Evolutionary conservation across 2,888 invertebrate genomes (phyloP), one percentile per base, ranked within the genome.

Genomic region (Ormyrus thymus): DNA sequence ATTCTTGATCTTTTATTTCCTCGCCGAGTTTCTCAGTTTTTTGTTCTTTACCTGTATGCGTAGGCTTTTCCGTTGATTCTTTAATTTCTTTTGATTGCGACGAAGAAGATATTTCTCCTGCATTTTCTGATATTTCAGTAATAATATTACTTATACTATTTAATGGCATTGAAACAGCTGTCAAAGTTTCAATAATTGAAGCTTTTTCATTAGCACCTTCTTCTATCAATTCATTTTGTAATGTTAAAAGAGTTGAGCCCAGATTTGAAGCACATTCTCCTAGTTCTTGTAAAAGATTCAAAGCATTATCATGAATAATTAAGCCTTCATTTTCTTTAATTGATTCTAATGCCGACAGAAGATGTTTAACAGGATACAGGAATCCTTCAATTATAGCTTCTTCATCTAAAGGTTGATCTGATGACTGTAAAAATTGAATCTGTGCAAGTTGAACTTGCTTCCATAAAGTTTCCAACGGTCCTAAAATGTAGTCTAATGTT

Each of bases 361-460:
- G 83, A 53, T 85, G 85, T 83, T 89, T 87, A 0, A 85, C 83
- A 8, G 89, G 89, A 78, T 87, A 88, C 15, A 89, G 68, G 58
- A 90, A 89, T 45, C 88, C 89, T 83, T 90, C 89, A 9, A 89
- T 84, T 13, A 89, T 87, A 0, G 86, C 87, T 78, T 89, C 89
- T 64, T 88, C 88, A 65, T 89, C 89, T 9, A 86, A 80, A 3
- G 84, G 80, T 73, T 86, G 87, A 43, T 85, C 86, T 1, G 78
- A 78, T 4, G 83, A 81, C 62, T 86, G 84, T 65, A 84, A 79
- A 64, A 88, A 85, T 50, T 89, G 86, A 0, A 81, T 84, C 62
- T 86, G 86, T 1, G 87, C 84, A 6, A 86, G 74, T 4, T 85
- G 83, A 61, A 89, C 85, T 76, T 89, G 89, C 58, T 89, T 87